phyloP scores from a whole-genome alignment of 2,113 vertebrate species.

The Sylvietta virens region DNA sequence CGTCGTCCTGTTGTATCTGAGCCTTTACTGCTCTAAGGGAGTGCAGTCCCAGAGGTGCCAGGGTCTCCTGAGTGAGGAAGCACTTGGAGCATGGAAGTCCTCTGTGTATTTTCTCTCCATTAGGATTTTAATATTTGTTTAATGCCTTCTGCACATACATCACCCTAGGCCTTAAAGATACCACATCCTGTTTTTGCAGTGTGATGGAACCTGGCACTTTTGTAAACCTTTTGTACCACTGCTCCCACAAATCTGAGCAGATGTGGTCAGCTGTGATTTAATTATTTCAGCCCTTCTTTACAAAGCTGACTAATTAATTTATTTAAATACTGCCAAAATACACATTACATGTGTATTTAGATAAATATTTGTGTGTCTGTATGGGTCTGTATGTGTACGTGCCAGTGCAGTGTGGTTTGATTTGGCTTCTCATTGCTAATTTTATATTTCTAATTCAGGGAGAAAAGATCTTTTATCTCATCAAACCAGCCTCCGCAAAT shows the following conservation, averaged over 20 bases:
- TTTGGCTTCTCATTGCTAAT: background rate
- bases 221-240: background rate
- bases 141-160: background rate
- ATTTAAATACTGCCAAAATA: background rate
- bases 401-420: background rate
- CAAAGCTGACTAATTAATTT: background rate
- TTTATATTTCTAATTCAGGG: conserved; percentile 76
- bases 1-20: background rate
- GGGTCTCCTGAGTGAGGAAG: background rate
- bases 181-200: background rate
- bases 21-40: background rate
- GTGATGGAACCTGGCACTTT: background rate
- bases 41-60: background rate
- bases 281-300: background rate
- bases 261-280: background rate
- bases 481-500: conserved; percentile 95
- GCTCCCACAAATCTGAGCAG: background rate
- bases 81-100: background rate
- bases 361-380: background rate
- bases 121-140: background rate
- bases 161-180: background rate
- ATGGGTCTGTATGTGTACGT: background rate
- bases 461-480: conserved; percentile 98
- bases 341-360: background rate
- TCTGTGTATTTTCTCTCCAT: background rate